Base-by-base conservation (phyloP, 2,113 vertebrate species). In the Leucosticte australis region DNA sequence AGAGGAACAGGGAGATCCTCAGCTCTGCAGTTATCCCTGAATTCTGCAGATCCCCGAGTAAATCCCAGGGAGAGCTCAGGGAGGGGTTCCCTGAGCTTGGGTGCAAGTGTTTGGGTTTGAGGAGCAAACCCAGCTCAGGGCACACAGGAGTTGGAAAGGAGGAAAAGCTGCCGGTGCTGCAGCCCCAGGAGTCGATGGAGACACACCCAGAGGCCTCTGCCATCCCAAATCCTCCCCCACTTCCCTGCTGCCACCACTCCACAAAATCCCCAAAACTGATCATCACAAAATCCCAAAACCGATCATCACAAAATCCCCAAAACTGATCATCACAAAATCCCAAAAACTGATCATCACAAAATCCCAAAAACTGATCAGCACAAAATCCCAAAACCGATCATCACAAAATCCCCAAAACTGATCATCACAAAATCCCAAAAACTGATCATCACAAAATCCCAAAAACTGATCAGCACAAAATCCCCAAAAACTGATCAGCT, bases 121-220 rank as follows among this genome's bases (percentile, higher is more conserved):
- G 68, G 53, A 80, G 41, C 26, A 10, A 37, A 11, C 28, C 1
- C 11, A 44, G 41, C 42, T 12, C 42, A 2, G 52, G 17, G 35
- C 6, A 27, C 35, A 3, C 23, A 0, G 10, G 27, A 37, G 18
- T 1, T 30, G 80, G 0, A 13, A 46, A 46, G 49, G 15, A 27
- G 49, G 37, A 37, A 21, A 27, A 62, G 57, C 4, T 26, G 42
- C n/a, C 8, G 3, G 0, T 1, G 39, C 62, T 85, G 14, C 35
- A 62, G 35, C 47, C 23, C 46, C 75, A 18, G 31, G 41, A 22
- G 6, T 5, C 1, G 9, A 52, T 8, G 83, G 59, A 14, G 52
- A 37, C 2, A 30, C 39, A 44, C 2, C 28, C 46, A 30, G 39
- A 4, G 23, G 5, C 3, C 31, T 73, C 9, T 17, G 37, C 37